phyloP scores from a whole-genome alignment of 2,797 vertebrate species.

The Salmo trutta region DNA sequence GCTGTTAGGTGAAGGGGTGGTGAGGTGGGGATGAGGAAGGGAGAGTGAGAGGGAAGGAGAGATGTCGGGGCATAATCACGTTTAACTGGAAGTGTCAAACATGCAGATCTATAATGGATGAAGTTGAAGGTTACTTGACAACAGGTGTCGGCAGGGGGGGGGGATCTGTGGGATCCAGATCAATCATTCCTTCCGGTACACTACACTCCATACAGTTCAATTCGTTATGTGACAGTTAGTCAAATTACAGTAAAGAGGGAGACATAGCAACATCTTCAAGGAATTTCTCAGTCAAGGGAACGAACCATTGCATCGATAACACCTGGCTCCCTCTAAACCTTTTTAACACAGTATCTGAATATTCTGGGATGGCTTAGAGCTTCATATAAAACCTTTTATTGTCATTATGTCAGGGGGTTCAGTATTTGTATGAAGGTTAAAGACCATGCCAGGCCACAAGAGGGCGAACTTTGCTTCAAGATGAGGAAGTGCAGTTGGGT shows the following conservation, averaged over 20 bases:
- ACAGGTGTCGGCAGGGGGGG: background rate
- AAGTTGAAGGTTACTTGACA: background rate
- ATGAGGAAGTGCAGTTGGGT: constrained; percentile 16
- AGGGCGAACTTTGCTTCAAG: constrained; percentile 50
- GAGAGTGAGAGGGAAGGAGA: constrained; percentile 49
- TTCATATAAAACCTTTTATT: too few relatives aligned
- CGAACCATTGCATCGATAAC: background rate
- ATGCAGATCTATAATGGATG: constrained; percentile 40
- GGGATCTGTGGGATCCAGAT: too few relatives aligned
- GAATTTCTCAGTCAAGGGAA: constrained; percentile 70
- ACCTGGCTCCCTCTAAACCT: too few relatives aligned
- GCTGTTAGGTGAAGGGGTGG: constrained; percentile 83
- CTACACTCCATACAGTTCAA: background rate
- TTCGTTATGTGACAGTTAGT: background rate
- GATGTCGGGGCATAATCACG: constrained; percentile 28
- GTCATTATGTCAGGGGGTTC: too few relatives aligned
- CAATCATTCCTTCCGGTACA: background rate
- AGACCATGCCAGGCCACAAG: constrained; percentile 56
- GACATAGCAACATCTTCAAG: constrained; percentile 29
- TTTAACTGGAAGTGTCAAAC: constrained; percentile 63
- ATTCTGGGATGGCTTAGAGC: background rate
- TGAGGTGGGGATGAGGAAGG: constrained; percentile 34
- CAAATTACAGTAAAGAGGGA: constrained; percentile 53
- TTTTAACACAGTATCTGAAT: background rate
- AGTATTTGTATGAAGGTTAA: constrained; percentile 17